Conservation (phyloP, 2,888 invertebrate species). For the Melikaiella ostensackeni region DNA sequence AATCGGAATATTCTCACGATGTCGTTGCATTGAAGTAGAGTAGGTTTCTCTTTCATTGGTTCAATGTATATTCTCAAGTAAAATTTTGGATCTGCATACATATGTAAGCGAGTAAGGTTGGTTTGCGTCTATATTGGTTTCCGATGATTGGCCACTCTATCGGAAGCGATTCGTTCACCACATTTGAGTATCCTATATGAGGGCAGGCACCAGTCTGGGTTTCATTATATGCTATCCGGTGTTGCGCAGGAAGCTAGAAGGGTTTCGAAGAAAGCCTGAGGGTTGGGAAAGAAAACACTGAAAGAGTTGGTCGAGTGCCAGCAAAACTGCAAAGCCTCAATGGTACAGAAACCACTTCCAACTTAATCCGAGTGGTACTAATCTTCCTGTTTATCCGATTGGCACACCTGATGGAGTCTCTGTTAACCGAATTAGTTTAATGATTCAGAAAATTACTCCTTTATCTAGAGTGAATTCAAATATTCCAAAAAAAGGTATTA, state of each 20-base stretch:
- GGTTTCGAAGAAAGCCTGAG: conserved; percentile 13
- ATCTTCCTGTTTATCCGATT: conserved; percentile 28
- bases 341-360: conserved; percentile 23
- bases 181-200: conserved; percentile 30
- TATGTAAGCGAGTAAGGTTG: conserved; percentile 17
- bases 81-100: conserved; percentile 36
- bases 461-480: not conserved
- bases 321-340: conserved; percentile 29
- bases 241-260: conserved; percentile 4
- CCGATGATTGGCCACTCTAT: conserved; percentile 72
- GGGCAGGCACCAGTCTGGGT: conserved; percentile 16
- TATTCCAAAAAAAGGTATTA: not conserved
- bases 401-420: conserved; percentile 4
- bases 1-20: conserved; percentile 25
- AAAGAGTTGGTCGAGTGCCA: conserved; percentile 29
- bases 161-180: conserved; percentile 68
- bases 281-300: conserved; percentile 36
- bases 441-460: conserved; percentile 66
- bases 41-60: conserved; percentile 35
- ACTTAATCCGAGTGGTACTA: conserved; percentile 32
- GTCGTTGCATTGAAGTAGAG: not conserved
- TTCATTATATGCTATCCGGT: conserved; percentile 29
- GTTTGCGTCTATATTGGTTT: conserved; percentile 67
- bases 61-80: conserved; percentile 29
- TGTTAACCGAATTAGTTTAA: conserved; percentile 64